Conservation (phyloP, 1,140 invertebrate species). For the Calosoma granatense region DNA sequence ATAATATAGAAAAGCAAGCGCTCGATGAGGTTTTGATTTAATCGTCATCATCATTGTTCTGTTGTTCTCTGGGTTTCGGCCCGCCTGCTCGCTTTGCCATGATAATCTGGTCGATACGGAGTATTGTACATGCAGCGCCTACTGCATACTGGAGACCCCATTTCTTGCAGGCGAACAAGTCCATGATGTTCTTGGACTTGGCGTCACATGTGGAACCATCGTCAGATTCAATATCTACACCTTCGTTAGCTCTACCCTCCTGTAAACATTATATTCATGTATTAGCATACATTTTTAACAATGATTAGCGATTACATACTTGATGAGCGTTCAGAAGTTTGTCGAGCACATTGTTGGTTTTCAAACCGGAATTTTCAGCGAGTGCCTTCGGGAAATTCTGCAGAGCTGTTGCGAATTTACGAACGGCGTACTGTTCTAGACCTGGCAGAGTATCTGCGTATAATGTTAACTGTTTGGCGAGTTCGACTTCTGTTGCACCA, state of each 20-base stretch:
- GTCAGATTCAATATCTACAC: constrained; percentile 80
- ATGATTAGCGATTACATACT: constrained; percentile 23
- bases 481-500: constrained; percentile 89
- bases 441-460: constrained; percentile 89
- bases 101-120: constrained; percentile 98
- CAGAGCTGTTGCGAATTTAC: constrained; percentile 87
- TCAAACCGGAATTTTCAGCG: constrained; percentile 88
- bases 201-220: constrained; percentile 60
- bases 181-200: constrained; percentile 66
- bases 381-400: constrained; percentile 86
- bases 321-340: constrained; percentile 88
- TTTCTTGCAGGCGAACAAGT: constrained; percentile 79
- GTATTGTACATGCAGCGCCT: constrained; percentile 82
- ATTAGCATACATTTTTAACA: neutral
- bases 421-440: constrained; percentile 93
- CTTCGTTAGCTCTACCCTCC: constrained; percentile 71
- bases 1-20: neutral
- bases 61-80: constrained; percentile 66
- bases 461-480: constrained; percentile 74
- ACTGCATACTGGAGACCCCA: constrained; percentile 96
- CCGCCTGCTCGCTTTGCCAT: constrained; percentile 97
- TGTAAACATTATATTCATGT: constrained; percentile 24
- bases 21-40: constrained; percentile 27
- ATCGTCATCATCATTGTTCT: constrained; percentile 59
- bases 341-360: constrained; percentile 79